These are phyloP conservation scores for Myotis yumanensis DNA, from an alignment of 2,113 vertebrate species.

Conservation along the genomic window DNA sequence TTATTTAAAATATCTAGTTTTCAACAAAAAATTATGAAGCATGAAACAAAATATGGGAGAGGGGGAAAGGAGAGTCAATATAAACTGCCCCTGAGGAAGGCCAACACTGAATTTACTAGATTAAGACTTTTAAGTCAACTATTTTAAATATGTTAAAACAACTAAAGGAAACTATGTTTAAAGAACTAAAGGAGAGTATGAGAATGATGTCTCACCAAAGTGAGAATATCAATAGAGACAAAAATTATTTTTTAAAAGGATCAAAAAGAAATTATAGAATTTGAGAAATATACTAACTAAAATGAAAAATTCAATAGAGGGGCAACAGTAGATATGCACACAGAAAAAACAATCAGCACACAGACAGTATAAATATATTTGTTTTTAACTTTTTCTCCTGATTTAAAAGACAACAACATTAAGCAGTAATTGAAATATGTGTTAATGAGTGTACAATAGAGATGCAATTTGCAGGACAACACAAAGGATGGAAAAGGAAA, in stretches of 20 bases:
- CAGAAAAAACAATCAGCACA: neutral
- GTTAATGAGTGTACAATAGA: neutral
- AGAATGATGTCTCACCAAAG: neutral
- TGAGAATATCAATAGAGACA: neutral
- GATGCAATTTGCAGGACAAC: neutral
- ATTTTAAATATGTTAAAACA: neutral
- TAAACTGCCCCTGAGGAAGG: neutral
- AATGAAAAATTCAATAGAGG: neutral
- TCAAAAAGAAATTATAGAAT: neutral
- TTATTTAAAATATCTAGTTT: neutral
- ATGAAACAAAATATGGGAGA: neutral
- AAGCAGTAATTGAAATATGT: neutral
- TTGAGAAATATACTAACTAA: neutral
- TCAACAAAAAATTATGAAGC: neutral
- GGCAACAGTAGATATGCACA: neutral
- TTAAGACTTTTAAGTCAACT: conserved; percentile 17
- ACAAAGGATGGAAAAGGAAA: conserved; percentile 7
- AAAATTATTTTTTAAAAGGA: neutral
- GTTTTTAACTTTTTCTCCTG: neutral
- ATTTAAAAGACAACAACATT: conserved; percentile 7
- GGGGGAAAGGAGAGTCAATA: neutral
- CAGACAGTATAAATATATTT: neutral
- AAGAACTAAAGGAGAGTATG: neutral
- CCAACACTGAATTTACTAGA: neutral
- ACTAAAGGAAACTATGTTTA: neutral